A percentile compares a stretch with the other conserved stretches of the same genome.
These are phyloP conservation scores for Rhegmatorhina hoffmannsi DNA, from an alignment of 2,113 vertebrate genomes.

Conservation along the genomic window DNA sequence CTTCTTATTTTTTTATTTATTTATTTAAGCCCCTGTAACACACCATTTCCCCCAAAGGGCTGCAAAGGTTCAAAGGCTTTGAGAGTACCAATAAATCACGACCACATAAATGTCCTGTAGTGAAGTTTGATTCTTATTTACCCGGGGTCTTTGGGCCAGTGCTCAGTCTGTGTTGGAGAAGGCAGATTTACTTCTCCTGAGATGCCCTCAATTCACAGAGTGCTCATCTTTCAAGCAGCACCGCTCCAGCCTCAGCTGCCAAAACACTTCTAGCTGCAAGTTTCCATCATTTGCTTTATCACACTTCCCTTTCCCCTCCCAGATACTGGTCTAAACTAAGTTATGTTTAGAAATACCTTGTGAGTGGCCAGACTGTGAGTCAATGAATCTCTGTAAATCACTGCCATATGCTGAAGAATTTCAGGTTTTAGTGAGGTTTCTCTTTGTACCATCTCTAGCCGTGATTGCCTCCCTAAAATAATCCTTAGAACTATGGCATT, in stretches of 20 bases:
- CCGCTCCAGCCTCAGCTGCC: conserved; percentile 51
- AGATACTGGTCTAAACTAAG: conserved; percentile 36
- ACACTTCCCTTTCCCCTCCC: conserved; percentile 49
- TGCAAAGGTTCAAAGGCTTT: conserved; percentile 70
- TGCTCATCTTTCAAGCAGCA: conserved; percentile 69
- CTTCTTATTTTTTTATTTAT: conserved; percentile 70
- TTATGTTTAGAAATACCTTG: conserved; percentile 56
- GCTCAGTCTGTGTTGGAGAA: conserved; percentile 65
- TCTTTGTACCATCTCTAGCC: neutral
- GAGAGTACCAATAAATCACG: conserved; percentile 69
- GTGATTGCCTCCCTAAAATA: neutral
- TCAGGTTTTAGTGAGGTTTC: neutral
- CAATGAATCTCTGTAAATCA: conserved; percentile 48
- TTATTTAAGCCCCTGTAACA: conserved; percentile 68
- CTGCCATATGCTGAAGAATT: conserved; percentile 22
- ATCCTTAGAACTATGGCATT: neutral
- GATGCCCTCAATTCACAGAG: conserved; percentile 72
- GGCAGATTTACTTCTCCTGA: conserved; percentile 73
- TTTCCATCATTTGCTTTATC: conserved; percentile 69
- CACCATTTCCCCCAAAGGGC: conserved; percentile 59
- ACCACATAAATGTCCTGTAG: conserved; percentile 70
- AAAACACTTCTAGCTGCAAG: conserved; percentile 66
- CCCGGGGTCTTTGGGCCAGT: conserved; percentile 70
- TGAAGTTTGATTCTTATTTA: conserved; percentile 76
- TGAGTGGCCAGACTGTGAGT: conserved; percentile 41